Conservation (phyloP, 2,113 vertebrate species). For the Neoarius graeffei region DNA sequence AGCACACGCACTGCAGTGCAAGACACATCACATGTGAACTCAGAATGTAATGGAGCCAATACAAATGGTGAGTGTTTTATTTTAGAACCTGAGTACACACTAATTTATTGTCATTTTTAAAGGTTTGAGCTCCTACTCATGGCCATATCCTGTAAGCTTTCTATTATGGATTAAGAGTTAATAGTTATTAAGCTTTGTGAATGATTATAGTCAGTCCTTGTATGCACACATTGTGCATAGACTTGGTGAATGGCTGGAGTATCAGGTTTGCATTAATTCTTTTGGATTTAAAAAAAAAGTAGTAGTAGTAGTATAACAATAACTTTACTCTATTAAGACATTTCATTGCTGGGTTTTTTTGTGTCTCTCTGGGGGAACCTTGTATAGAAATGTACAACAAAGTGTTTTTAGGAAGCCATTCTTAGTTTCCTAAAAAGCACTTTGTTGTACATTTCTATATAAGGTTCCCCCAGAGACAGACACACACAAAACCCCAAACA, state of each 20-base stretch:
- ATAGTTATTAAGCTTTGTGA: not conserved
- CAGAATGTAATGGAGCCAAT: constrained; percentile 37
- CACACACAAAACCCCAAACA: not conserved
- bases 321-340: not conserved
- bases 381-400: too few species aligned
- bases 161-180: not conserved
- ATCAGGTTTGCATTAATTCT: not conserved
- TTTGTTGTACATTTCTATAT: not conserved
- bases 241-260: not conserved
- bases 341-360: not conserved
- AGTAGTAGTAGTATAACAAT: not conserved
- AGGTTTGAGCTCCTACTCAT: not conserved
- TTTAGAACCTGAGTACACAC: not conserved
- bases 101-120: not conserved
- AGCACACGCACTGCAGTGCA: constrained; percentile 54
- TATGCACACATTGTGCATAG: not conserved
- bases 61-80: constrained; percentile 59
- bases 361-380: not conserved
- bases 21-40: constrained; percentile 38
- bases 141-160: not conserved
- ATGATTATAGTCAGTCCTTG: not conserved
- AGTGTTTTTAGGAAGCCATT: too few species aligned
- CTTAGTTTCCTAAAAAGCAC: not conserved
- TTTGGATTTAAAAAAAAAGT: not conserved
- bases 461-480: not conserved